Conservation (phyloP, 2,888 invertebrate species). For the Syritta pipiens region DNA sequence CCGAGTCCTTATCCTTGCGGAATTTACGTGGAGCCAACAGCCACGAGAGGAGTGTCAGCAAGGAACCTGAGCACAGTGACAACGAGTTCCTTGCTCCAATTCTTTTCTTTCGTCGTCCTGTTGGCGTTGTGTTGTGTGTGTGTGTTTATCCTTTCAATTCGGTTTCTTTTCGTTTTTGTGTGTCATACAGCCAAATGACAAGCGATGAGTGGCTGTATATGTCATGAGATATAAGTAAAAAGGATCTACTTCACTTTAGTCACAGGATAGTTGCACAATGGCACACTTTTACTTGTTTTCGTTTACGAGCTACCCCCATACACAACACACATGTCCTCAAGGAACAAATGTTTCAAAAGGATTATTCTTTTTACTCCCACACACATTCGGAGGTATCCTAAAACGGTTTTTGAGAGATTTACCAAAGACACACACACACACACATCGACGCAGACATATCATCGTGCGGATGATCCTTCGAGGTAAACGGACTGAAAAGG, state of each 20-base stretch:
- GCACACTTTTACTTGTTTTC: too few species aligned
- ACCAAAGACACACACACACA: neutral
- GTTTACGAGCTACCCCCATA: too few species aligned
- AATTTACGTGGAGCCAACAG: slow-evolving; percentile 3
- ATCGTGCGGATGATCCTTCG: too few species aligned
- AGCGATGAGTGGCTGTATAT: slow-evolving; percentile 55
- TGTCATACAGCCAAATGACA: slow-evolving; percentile 53
- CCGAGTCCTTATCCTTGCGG: slow-evolving; percentile 44
- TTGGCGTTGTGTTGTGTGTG: slow-evolving; percentile 8
- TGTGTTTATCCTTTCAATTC: slow-evolving; percentile 62
- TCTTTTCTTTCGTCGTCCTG: slow-evolving; percentile 26
- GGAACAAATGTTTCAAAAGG: slow-evolving; percentile 29
- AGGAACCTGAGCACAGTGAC: slow-evolving; percentile 40
- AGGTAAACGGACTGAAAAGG: neutral
- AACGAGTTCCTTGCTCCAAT: slow-evolving; percentile 56
- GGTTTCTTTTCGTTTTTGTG: slow-evolving; percentile 13
- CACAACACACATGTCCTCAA: slow-evolving; percentile 38
- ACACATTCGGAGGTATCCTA: neutral
- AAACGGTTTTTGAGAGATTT: slow-evolving; percentile 6
- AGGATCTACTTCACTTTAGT: slow-evolving; percentile 21
- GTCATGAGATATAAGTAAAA: slow-evolving; percentile 18
- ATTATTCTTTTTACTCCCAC: slow-evolving; percentile 13
- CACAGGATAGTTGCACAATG: too few species aligned
- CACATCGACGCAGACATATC: too few species aligned
- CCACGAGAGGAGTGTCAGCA: slow-evolving; percentile 8